phyloP scores from a whole-genome alignment of 2,113 vertebrate genomes.

The Pipa parva region DNA sequence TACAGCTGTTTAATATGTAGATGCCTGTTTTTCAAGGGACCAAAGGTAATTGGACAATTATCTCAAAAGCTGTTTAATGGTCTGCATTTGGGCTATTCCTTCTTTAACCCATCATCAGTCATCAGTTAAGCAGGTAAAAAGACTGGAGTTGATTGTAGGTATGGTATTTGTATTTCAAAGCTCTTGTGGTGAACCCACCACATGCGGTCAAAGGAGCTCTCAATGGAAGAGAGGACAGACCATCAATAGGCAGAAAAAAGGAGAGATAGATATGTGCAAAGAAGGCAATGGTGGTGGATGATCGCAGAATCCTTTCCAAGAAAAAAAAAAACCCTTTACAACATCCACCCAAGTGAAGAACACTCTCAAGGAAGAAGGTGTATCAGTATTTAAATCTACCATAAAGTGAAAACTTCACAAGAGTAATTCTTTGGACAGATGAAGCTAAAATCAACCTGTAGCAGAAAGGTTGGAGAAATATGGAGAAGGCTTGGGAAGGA shows the following conservation, averaged over 20 bases:
- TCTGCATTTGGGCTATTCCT: not conserved
- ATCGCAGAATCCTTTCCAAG: not conserved
- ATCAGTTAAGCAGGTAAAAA: slow-evolving; percentile 5
- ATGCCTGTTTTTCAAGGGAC: not conserved
- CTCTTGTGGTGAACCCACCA: not conserved
- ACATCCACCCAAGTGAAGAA: slow-evolving; percentile 1
- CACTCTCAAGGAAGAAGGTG: too few species aligned
- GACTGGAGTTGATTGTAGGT: not conserved
- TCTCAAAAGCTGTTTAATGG: not conserved
- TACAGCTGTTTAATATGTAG: not conserved
- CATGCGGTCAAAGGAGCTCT: not conserved
- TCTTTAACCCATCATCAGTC: not conserved
- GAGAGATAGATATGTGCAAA: not conserved
- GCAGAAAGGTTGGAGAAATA: not conserved
- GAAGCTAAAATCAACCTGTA: too few species aligned
- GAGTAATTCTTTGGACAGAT: not conserved
- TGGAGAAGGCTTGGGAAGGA: not conserved
- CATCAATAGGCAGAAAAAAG: not conserved
- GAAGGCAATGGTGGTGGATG: not conserved
- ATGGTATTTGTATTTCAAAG: not conserved
- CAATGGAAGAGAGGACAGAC: not conserved
- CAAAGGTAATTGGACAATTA: slow-evolving; percentile 3
- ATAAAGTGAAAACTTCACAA: too few species aligned
- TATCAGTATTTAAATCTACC: too few species aligned
- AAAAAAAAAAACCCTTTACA: not conserved